These are phyloP conservation scores for Sussaba pulchella DNA, from an alignment of 2,888 invertebrate species.

Conservation along the genomic window DNA sequence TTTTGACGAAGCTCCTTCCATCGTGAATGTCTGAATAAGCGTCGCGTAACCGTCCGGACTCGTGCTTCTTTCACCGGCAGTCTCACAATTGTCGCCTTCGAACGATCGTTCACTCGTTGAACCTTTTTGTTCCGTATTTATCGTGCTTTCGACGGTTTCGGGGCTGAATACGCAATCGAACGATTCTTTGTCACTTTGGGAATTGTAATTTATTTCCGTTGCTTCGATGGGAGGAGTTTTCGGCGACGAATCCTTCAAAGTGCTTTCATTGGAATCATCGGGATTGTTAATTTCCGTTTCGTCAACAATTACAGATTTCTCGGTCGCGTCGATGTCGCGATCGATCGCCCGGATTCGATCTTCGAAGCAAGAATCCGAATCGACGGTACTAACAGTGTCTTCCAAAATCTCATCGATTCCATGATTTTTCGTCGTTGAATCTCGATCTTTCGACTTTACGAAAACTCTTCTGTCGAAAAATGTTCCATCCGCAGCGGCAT, in stretches of 20 bases:
- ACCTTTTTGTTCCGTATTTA: too few relatives aligned
- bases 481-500: conserved; percentile 57
- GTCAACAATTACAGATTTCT: conserved; percentile 22
- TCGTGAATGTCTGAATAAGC: conserved; percentile 78
- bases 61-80: background rate
- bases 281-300: conserved; percentile 32
- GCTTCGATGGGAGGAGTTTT: conserved; percentile 16
- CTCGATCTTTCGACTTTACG: conserved; percentile 25
- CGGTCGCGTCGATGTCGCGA: conserved; percentile 69
- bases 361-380: conserved; percentile 78
- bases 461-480: conserved; percentile 22
- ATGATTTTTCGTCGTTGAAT: conserved; percentile 13
- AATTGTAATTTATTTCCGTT: background rate
- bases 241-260: conserved; percentile 55
- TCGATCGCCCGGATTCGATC: conserved; percentile 76
- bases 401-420: conserved; percentile 66
- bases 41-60: conserved; percentile 79
- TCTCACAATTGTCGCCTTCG: conserved; percentile 38
- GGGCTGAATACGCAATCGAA: background rate
- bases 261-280: conserved; percentile 61
- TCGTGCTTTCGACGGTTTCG: conserved; percentile 22
- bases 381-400: conserved; percentile 77
- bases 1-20: conserved; percentile 79
- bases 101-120: background rate
- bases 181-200: background rate